These are phyloP conservation scores for Macrosiphum euphorbiae DNA, from an alignment of 2,888 invertebrate genomes.

Conservation along the genomic window DNA sequence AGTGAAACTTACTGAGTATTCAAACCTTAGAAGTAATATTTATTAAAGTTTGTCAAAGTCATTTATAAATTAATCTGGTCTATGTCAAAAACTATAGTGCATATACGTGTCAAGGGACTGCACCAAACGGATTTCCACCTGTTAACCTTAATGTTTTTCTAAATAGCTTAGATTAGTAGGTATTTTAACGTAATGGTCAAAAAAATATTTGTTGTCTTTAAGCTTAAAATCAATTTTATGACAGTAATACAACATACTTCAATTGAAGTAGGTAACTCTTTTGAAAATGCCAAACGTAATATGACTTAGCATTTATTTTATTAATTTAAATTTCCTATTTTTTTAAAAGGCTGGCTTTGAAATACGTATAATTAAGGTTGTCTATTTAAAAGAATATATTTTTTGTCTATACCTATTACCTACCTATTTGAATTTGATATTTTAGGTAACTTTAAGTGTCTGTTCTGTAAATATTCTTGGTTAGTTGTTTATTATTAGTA, in stretches of 20 bases:
- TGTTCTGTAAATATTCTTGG: background rate
- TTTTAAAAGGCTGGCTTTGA: background rate
- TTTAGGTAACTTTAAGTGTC: background rate
- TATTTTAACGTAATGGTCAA: background rate
- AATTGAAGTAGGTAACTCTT: background rate
- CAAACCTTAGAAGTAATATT: background rate
- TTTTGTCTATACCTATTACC: background rate
- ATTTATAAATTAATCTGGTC: conserved; percentile 23
- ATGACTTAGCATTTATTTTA: background rate
- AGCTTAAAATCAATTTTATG: background rate
- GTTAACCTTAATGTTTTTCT: background rate
- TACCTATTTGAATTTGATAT: background rate
- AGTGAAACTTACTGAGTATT: conserved; percentile 12
- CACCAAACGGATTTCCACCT: background rate
- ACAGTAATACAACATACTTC: background rate
- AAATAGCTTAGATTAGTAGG: background rate
- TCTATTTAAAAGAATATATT: background rate
- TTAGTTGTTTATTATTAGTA: background rate
- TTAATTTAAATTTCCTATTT: background rate
- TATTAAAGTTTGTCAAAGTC: conserved; percentile 35
- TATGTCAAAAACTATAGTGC: conserved; percentile 19
- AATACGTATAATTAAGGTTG: background rate
- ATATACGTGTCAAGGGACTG: background rate
- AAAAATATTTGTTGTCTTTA: background rate
- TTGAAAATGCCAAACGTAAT: background rate